A percentile compares a stretch with the other conserved stretches of the same genome.
Evolutionary conservation across 2,888 invertebrate genomes (phyloP).

Genomic region (Amiota communis): DNA sequence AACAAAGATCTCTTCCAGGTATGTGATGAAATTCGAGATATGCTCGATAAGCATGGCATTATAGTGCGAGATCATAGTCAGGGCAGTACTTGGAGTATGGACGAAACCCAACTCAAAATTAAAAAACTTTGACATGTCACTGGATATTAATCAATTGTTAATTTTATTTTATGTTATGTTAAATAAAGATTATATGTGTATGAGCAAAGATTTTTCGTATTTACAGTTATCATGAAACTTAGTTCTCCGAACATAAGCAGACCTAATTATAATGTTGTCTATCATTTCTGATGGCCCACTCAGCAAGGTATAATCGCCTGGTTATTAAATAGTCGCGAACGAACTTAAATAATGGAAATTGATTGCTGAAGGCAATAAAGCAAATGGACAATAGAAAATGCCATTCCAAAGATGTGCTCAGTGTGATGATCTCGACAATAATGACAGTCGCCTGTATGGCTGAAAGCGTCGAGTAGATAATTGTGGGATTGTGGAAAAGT

Average conservation of each 20-base stretch:
- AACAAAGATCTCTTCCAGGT: constrained; percentile 77
- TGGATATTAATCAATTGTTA: not conserved
- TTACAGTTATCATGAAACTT: not conserved
- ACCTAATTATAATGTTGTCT: constrained; percentile 41
- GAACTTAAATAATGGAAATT: constrained; percentile 92
- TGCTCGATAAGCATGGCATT: constrained; percentile 78
- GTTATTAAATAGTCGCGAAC: constrained; percentile 89
- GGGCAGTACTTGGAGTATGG: constrained; percentile 76
- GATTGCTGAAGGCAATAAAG: constrained; percentile 90
- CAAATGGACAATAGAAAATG: constrained; percentile 91
- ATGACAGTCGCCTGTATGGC: constrained; percentile 82
- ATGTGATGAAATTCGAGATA: constrained; percentile 80
- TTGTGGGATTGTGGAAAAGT: constrained; percentile 89
- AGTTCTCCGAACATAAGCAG: no score
- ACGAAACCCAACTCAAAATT: constrained; percentile 38
- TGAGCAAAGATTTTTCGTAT: not conserved
- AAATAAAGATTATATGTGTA: not conserved
- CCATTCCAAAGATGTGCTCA: constrained; percentile 90
- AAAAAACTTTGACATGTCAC: no score
- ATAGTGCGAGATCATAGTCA: constrained; percentile 81
- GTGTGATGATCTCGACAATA: constrained; percentile 83
- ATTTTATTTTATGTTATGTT: not conserved
- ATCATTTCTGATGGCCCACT: constrained; percentile 58
- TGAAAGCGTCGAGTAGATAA: constrained; percentile 82
- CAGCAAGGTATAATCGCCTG: constrained; percentile 81